These are phyloP conservation scores for Bothrops jararaca DNA, from an alignment of 2,113 vertebrate species.

Conservation along the genomic window DNA sequence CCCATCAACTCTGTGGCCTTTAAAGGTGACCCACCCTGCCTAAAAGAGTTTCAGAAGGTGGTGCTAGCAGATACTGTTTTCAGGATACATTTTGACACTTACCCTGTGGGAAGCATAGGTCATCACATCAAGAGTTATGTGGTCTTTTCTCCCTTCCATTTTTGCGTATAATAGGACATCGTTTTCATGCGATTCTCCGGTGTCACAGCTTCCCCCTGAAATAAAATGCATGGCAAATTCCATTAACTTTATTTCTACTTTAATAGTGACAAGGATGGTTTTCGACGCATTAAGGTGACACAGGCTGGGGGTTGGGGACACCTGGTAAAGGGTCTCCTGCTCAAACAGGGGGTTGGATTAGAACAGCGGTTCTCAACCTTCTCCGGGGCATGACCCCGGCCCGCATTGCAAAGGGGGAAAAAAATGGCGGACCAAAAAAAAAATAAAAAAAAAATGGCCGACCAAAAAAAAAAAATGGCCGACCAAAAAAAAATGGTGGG, in stretches of 20 bases:
- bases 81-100: background rate
- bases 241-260: constrained; percentile 13
- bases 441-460: no score
- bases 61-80: background rate
- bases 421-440: no score
- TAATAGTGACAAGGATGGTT: constrained; percentile 40
- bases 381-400: no score
- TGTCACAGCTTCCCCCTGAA: constrained; percentile 87
- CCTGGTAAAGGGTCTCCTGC: no score
- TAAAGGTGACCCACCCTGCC: background rate
- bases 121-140: constrained; percentile 81
- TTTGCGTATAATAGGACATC: constrained; percentile 85
- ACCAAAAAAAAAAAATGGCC: no score
- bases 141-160: constrained; percentile 83
- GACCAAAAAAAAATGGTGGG: no score
- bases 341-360: no score
- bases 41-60: background rate
- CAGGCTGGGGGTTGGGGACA: background rate
- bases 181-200: constrained; percentile 89
- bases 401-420: no score
- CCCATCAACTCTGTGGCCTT: background rate
- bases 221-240: constrained; percentile 13
- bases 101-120: constrained; percentile 92
- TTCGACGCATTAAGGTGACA: constrained; percentile 14
- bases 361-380: no score